Conservation (phyloP, 2,888 invertebrate species). For the Cephus sareptanus region DNA sequence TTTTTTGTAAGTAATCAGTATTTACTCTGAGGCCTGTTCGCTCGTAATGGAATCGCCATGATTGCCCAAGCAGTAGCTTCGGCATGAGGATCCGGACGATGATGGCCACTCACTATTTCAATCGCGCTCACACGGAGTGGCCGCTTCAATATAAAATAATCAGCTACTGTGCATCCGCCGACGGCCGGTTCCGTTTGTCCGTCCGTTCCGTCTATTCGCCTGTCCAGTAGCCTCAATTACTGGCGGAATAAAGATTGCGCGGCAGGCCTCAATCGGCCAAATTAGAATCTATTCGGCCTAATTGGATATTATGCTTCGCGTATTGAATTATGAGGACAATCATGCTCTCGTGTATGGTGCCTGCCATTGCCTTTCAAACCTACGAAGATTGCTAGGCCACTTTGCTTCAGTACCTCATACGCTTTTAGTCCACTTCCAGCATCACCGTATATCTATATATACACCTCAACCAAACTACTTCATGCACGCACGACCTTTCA, state of each 20-base stretch:
- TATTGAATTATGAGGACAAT: conserved; percentile 51
- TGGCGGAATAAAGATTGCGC: conserved; percentile 42
- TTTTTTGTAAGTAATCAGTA: conserved; percentile 17
- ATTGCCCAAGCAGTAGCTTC: conserved; percentile 12
- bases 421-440: too few relatives aligned
- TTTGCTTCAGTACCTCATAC: too few relatives aligned
- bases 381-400: too few relatives aligned
- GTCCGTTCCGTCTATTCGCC: conserved; percentile 29
- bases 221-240: conserved; percentile 49
- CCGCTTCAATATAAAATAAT: conserved; percentile 49
- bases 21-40: conserved; percentile 19
- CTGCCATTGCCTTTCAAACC: too few relatives aligned
- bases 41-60: conserved; percentile 21
- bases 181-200: conserved; percentile 3
- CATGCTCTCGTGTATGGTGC: conserved; percentile 20
- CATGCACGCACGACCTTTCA: too few relatives aligned
- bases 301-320: conserved; percentile 56
- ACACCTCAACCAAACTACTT: too few relatives aligned
- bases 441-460: too few relatives aligned
- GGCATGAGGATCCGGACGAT: conserved; percentile 11
- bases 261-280: conserved; percentile 48
- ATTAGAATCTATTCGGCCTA: conserved; percentile 58
- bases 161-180: conserved; percentile 43
- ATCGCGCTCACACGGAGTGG: conserved; percentile 24
- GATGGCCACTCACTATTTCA: conserved; percentile 27